Percentiles rank a stretch among this genome's conserved stretches.
phyloP scores from a whole-genome alignment of 92 coral and sea anemone genomes.

The Parazoanthus swiftii region DNA sequence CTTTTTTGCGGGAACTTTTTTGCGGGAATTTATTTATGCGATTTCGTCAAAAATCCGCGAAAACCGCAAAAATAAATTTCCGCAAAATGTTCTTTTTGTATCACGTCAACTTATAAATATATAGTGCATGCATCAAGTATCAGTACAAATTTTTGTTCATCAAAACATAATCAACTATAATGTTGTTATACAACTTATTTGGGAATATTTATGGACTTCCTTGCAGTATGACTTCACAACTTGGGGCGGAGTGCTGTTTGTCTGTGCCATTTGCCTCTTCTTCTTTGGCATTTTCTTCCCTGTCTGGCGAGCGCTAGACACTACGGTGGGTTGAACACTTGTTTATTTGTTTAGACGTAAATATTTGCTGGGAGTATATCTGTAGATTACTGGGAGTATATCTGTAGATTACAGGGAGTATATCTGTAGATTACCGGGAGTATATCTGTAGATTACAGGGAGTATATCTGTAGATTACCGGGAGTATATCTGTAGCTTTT shows the following conservation, averaged over 20 bases:
- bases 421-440: too few species aligned
- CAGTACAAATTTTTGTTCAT: neutral
- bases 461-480: neutral
- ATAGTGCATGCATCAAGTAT: neutral
- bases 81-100: too few species aligned
- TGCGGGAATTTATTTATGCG: too few species aligned
- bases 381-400: neutral
- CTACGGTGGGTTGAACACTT: slow-evolving; percentile 70
- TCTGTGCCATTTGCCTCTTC: slow-evolving; percentile 79
- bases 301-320: slow-evolving; percentile 66
- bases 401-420: too few species aligned
- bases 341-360: neutral
- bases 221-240: slow-evolving; percentile 93
- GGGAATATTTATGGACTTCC: slow-evolving; percentile 8
- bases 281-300: slow-evolving; percentile 92
- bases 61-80: too few species aligned
- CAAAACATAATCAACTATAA: neutral
- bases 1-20: too few species aligned
- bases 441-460: too few species aligned
- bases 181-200: neutral
- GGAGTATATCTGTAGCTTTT: neutral
- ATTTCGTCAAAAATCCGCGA: too few species aligned
- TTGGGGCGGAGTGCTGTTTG: slow-evolving; percentile 93
- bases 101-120: too few species aligned
- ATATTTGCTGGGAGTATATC: too few species aligned